These are phyloP conservation scores for Microvelia longipes DNA, from an alignment of 1,140 invertebrate species.

Conservation along the genomic window DNA sequence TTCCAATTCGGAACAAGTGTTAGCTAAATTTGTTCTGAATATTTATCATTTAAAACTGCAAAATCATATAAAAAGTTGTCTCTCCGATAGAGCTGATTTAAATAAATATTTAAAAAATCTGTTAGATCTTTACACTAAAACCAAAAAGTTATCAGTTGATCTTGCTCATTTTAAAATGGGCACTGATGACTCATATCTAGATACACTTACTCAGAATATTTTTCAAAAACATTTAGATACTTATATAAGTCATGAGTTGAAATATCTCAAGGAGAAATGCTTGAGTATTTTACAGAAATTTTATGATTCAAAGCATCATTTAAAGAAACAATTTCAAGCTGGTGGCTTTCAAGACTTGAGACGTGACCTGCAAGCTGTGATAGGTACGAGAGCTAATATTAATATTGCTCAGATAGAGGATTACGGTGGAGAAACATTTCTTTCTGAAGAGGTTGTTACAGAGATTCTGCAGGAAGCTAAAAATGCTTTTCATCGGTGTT, in stretches of 20 bases:
- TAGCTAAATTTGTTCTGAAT: slow-evolving; percentile 94
- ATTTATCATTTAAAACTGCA: slow-evolving; percentile 86
- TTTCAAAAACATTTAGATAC: slow-evolving; percentile 64
- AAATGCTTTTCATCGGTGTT: slow-evolving; percentile 75
- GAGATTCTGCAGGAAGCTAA: slow-evolving; percentile 83
- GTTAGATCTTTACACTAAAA: slow-evolving; percentile 72
- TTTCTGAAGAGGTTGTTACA: slow-evolving; percentile 92
- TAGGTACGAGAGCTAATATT: slow-evolving; percentile 78
- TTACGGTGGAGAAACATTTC: slow-evolving; percentile 91
- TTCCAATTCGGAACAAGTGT: slow-evolving; percentile 90
- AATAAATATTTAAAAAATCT: slow-evolving; percentile 79
- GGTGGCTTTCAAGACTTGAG: slow-evolving; percentile 76
- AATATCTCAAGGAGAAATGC: slow-evolving; percentile 59
- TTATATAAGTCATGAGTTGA: slow-evolving; percentile 61
- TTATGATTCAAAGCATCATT: slow-evolving; percentile 86
- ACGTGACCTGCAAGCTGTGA: slow-evolving; percentile 81
- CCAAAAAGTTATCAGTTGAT: slow-evolving; percentile 54
- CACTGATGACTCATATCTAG: slow-evolving; percentile 60
- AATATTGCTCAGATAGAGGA: slow-evolving; percentile 88
- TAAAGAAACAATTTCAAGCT: slow-evolving; percentile 70
- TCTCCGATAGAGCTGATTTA: slow-evolving; percentile 62
- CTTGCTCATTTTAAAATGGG: slow-evolving; percentile 60
- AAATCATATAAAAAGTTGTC: slow-evolving; percentile 62
- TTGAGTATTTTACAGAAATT: slow-evolving; percentile 61
- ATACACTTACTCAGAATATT: slow-evolving; percentile 66